Evolutionary conservation across 2,113 vertebrate genomes (phyloP).

Genomic region (Callocephalon fimbriatum): DNA sequence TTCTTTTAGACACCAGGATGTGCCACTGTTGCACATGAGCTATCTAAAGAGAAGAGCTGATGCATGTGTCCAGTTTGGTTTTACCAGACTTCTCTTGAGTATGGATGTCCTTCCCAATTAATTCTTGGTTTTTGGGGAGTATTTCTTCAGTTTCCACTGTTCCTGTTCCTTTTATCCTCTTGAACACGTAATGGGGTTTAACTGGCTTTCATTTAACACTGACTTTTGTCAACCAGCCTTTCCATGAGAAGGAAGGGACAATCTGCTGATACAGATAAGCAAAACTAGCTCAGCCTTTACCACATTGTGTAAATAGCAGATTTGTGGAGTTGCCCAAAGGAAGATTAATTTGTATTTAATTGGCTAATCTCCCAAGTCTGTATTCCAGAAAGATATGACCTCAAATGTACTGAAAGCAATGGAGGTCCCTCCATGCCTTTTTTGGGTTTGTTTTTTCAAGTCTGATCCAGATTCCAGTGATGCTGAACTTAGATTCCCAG

Average conservation of each 20-base stretch:
- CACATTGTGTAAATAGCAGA: background rate
- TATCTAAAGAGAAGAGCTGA: background rate
- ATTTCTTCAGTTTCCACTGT: background rate
- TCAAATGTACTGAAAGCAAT: background rate
- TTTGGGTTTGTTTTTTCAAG: background rate
- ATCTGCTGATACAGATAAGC: slow-evolving; percentile 30
- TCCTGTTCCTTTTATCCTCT: background rate
- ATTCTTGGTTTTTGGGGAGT: background rate
- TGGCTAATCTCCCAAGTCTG: background rate
- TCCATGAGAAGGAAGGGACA: background rate
- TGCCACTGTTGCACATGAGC: background rate
- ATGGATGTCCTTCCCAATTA: background rate
- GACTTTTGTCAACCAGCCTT: background rate
- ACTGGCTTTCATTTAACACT: background rate
- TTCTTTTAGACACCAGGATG: background rate
- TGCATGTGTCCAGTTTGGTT: background rate
- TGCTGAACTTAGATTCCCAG: background rate
- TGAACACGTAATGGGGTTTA: background rate
- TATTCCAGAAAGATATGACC: background rate
- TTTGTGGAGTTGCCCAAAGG: background rate
- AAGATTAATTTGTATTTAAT: slow-evolving; percentile 32
- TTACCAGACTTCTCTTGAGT: background rate
- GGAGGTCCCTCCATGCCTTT: background rate
- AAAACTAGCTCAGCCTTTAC: background rate
- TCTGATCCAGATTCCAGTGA: background rate